Evolutionary conservation across 2,797 vertebrate genomes (phyloP), one percentile per base, ranked within the genome.

Genomic region (Etheostoma perlongum): DNA sequence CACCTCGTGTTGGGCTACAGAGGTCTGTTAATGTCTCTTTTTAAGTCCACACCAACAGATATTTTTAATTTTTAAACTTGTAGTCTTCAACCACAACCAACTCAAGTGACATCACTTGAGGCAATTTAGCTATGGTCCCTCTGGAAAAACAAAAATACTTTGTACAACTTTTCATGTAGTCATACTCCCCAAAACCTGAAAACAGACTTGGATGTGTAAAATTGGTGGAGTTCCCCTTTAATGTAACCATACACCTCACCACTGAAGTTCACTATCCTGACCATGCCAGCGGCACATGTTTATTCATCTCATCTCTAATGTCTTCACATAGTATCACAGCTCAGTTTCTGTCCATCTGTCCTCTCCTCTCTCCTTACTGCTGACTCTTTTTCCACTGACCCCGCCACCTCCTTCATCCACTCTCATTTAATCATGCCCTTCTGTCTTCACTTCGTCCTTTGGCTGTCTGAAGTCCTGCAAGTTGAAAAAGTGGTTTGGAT

Each of bases 401-500:
- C 70, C 6, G 10, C 21, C 30, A 10, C 58, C 57, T 42, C 46
- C 25, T 47, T 76, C 73, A 51, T 54, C 54, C 33, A 2, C 48
- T 73, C 33, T 57, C 59, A 46, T 71, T 47, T 64, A 57, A 81
- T 57, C 58, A 65, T 21, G 27, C 27, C 21, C 19, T 59, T 81
- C 59, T 70, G 54, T 85, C 74, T 74, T 63, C 73, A 53, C 70
- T 72, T 65, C 66, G 80, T 58, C 70, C 64, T 66, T 40, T 25
- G 42, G 52, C 54, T 54, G 53, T 42, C 47, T 79, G 63, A 74
- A 57, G 73, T 60, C 48, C 52, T 74, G 60, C 36, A 57, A 74
- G 58, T 75, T 79, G 67, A 79, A 66, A 69, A 69, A 79, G 49
- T 44, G 40, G 57, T 48, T 73, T 33, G 18, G 67, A 85, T 80